Evolutionary conservation across 37 sponge, comb jelly and placozoan species (phyloP), one percentile per base, ranked within the genome.

Genomic region (Amphimedon queenslandica): DNA sequence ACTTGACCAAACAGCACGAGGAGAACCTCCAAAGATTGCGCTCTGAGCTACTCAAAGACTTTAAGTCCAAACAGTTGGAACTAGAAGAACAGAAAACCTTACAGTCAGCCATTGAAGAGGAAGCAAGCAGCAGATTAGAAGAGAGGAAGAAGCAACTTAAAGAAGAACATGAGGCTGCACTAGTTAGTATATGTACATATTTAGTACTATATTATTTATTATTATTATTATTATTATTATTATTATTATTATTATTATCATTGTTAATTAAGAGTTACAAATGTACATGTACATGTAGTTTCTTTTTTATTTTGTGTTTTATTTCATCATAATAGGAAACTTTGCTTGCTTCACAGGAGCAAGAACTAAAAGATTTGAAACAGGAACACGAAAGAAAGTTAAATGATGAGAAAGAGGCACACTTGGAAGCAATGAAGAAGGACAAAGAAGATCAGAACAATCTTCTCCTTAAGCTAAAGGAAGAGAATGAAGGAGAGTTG

Each of bases 251-350:
- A 8, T 47, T 8, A 47, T 47, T 47, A 18, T 8, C 13, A 47
- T 13, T 47, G 13, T 18, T 47, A 18, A 13, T 47, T 47, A 18
- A 47, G 8, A 47, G 8, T 18, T 47, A 47, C 53, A 47, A 47
- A 47, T 47, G 53, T 47, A 47, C 53, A 60, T 60, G 27, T 60
- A 60, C 61, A 60, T 60, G 21, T 60, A n/a, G 13, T 47, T 47
- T 47, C 8, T 8, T 47, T 47, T 25, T 60, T 13, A n/a, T n/a
- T n/a, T 60, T 6, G 53, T 47, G 53, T n/a, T n/a, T n/a, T n/a
- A n/a, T n/a, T n/a, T n/a, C n/a, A n/a, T 47, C 53, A 47, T 13
- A 47, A 47, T 47, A 8, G 13, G 8, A 13, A 18, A 47, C 53
- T 18, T 18, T 47, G 53, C 53, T 47, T 47, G 13, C 53, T 47